Evolutionary conservation across 2,888 invertebrate species (phyloP), one percentile per base, ranked within the genome.

Genomic region (Lampropteryx suffumata): DNA sequence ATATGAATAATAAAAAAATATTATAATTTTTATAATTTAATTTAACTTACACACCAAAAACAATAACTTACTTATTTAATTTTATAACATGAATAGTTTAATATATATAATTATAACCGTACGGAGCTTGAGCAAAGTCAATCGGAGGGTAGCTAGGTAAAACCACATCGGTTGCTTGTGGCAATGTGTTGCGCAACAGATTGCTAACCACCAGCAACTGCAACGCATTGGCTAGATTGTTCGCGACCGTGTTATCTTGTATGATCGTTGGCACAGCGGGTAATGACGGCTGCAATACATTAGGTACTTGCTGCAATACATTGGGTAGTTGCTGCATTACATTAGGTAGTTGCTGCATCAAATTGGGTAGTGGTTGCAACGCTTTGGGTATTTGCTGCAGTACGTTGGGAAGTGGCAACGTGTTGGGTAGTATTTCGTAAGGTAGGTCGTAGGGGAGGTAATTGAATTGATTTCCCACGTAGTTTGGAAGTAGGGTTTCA

Each of bases 181-280:
- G 65, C 24, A 87, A 50, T 0, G 81, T 82, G 29, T 75, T 80
- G 39, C 82, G 79, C 0, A 88, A 48, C 1, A 87, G 55, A 41
- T 80, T 87, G 61, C 84, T 84, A 0, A 88, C 87, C 0, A 87
- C 78, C 1, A 88, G 45, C 12, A 88, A 59, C 34, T 88, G 87
- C 2, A 88, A 57, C 0, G 84, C 79, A 53, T 87, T 85, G 0
- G 86, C 87, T 17, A 88, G 47, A 36, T 79, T 87, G 37, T 79
- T 86, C 0, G 85, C 84, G 0, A 87, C 84, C 1, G 79, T 74
- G 36, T 79, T 81, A 11, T 87, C 87, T 51, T 84, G 82, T 1
- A 82, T 74, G 0, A 84, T 72, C 0, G 79, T 79, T 0, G 75
- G 64, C 7, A 41, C 24, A 0, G 24, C 24, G 26, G 39, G 39